phyloP scores from a whole-genome alignment of 2,888 invertebrate genomes.

The Hartigia nigra region DNA sequence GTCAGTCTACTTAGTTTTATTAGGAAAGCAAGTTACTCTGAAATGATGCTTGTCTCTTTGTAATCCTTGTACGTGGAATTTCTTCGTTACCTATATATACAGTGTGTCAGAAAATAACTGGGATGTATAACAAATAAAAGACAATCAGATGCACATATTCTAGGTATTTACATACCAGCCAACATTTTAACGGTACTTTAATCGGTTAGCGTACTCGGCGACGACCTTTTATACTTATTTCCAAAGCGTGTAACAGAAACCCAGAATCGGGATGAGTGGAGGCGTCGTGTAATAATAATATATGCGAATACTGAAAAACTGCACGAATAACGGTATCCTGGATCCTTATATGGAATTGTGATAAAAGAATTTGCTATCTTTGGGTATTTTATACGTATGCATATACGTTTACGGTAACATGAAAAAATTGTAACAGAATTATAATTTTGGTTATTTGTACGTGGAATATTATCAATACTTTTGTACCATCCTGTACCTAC shows the following conservation, averaged over 20 bases:
- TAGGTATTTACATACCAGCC: neutral
- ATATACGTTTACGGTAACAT: neutral
- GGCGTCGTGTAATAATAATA: slow-evolving; percentile 4
- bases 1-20: neutral
- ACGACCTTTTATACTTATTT: slow-evolving; percentile 11
- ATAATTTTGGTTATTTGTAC: neutral
- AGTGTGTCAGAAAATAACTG: slow-evolving; percentile 2
- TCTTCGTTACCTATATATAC: neutral
- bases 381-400: neutral
- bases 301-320: neutral
- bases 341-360: neutral
- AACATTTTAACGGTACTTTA: slow-evolving; percentile 17
- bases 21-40: neutral
- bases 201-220: slow-evolving; percentile 9
- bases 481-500: neutral
- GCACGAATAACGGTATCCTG: neutral
- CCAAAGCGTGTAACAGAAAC: slow-evolving; percentile 21
- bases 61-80: neutral
- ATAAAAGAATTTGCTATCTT: neutral
- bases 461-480: neutral
- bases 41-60: neutral
- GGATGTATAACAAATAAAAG: neutral
- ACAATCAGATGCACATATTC: neutral
- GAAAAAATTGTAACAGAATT: neutral
- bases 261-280: slow-evolving; percentile 16